Conservation (phyloP, 2,888 invertebrate species). For the Chrysotoxum bicinctum region DNA sequence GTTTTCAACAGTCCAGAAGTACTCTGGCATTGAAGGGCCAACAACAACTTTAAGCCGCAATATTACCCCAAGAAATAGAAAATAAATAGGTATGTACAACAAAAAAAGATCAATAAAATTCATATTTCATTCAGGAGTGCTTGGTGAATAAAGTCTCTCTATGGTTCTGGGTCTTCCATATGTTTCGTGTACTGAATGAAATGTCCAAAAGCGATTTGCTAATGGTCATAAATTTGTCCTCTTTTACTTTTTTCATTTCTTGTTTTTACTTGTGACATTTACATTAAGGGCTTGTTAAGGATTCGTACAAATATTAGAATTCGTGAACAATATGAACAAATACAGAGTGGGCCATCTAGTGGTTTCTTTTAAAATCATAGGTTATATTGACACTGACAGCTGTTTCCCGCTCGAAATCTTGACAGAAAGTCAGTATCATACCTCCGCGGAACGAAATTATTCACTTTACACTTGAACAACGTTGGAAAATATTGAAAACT, state of each 20-base stretch:
- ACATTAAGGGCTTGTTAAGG: background rate
- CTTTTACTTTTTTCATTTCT: slow-evolving; percentile 5
- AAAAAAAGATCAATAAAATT: slow-evolving; percentile 59
- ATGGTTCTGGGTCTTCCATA: slow-evolving; percentile 29
- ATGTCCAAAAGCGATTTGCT: slow-evolving; percentile 61
- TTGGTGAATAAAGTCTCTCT: slow-evolving; percentile 3
- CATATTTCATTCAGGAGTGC: slow-evolving; percentile 57
- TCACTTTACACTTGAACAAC: too few relatives aligned
- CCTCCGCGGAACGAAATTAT: too few relatives aligned
- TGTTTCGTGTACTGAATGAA: slow-evolving; percentile 60
- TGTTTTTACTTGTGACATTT: background rate
- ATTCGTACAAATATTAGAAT: background rate
- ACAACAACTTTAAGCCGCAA: slow-evolving; percentile 16
- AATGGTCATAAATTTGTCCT: slow-evolving; percentile 58
- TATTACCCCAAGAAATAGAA: slow-evolving; percentile 20
- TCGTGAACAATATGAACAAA: background rate
- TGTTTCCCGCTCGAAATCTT: too few relatives aligned
- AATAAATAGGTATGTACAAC: background rate
- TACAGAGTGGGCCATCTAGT: too few relatives aligned
- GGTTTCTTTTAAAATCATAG: too few relatives aligned
- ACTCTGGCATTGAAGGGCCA: background rate
- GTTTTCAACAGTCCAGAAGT: slow-evolving; percentile 29
- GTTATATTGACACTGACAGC: too few relatives aligned
- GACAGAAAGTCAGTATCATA: too few relatives aligned
- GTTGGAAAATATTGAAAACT: too few relatives aligned